Conservation (phyloP, 2,888 invertebrate species). For the Lasius fuliginosus region DNA sequence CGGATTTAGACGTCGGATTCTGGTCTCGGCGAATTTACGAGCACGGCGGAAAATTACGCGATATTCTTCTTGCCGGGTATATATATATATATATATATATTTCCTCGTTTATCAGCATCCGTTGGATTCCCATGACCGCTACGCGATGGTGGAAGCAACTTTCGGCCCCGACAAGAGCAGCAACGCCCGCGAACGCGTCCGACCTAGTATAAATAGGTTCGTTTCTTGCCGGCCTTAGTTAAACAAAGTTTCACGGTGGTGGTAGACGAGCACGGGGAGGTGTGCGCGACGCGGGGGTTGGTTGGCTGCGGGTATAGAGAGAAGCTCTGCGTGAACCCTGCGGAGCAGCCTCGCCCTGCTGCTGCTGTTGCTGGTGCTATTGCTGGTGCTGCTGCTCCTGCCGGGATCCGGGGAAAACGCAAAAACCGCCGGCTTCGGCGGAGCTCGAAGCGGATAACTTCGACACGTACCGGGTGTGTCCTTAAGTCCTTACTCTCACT, state of each 20-base stretch:
- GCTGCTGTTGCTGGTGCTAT: conserved; percentile 20
- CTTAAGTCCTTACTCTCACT: conserved; percentile 45
- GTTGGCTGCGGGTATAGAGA: conserved; percentile 40
- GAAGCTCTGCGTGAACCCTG: conserved; percentile 60
- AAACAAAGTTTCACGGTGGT: conserved; percentile 84
- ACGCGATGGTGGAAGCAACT: conserved; percentile 46
- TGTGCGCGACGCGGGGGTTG: conserved; percentile 53
- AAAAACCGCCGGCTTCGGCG: conserved; percentile 83
- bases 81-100: conserved; percentile 18
- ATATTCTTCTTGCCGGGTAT: conserved; percentile 46
- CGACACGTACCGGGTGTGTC: conserved; percentile 72
- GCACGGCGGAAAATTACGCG: conserved; percentile 57
- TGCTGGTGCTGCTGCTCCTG: conserved; percentile 57
- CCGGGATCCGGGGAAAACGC: conserved; percentile 82
- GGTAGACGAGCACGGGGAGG: conserved; percentile 57
- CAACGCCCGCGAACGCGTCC: conserved; percentile 72
- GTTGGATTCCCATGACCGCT: conserved; percentile 62
- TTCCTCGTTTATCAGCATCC: conserved; percentile 69
- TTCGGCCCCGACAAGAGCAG: conserved; percentile 42
- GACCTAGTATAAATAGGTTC: conserved; percentile 85
- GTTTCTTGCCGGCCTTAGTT: conserved; percentile 85
- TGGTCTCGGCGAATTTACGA: conserved; percentile 45
- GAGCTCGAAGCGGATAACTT: conserved; percentile 78
- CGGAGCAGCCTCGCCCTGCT: conserved; percentile 57
- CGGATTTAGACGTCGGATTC: not conserved